These are phyloP conservation scores for Ursus arctos DNA, from an alignment of 2,113 vertebrate species.

Conservation along the genomic window DNA sequence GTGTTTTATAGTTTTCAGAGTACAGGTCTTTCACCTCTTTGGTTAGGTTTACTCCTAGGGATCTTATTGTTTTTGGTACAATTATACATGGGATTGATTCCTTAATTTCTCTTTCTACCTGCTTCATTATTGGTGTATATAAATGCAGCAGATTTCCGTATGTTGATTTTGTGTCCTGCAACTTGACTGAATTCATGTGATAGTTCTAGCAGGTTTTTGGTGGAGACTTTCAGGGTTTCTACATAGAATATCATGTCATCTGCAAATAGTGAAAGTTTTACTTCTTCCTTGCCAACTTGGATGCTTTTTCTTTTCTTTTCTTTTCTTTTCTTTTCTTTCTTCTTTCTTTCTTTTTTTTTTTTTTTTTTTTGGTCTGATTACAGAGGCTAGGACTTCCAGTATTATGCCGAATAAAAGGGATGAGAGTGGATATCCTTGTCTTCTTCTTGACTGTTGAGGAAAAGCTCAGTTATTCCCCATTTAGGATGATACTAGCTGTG, in stretches of 20 bases:
- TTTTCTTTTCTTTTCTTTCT: neutral
- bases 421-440: neutral
- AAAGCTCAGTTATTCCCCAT: neutral
- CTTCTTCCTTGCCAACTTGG: neutral
- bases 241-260: neutral
- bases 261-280: neutral
- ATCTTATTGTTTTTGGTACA: neutral
- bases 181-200: neutral
- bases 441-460: neutral
- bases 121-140: no score
- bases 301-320: neutral
- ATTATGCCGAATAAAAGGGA: neutral
- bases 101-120: no score
- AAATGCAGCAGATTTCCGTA: no score
- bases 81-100: no score
- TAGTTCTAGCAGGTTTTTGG: neutral
- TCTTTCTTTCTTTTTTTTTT: neutral
- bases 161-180: neutral
- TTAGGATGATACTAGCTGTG: neutral
- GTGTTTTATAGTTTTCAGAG: neutral
- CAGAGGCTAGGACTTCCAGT: neutral
- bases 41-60: neutral
- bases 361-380: neutral
- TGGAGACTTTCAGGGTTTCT: neutral
- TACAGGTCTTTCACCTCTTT: neutral